phyloP scores from a whole-genome alignment of 2,888 invertebrate species.

The Tetanocera ferruginea region DNA sequence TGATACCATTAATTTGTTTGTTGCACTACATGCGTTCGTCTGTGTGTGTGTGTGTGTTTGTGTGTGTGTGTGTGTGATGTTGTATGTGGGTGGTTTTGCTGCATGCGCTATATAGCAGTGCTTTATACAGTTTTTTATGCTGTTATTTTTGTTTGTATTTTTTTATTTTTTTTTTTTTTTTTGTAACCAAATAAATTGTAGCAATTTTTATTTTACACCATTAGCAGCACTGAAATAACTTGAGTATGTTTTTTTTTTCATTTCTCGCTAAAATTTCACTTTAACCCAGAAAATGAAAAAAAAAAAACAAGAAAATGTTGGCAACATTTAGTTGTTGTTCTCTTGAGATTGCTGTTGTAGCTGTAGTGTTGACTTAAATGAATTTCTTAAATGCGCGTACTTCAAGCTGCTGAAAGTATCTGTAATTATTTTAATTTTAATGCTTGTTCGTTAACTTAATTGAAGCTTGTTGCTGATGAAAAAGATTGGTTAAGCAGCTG shows the following conservation, averaged over 20 bases:
- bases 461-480: too few species aligned
- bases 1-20: conserved; percentile 24
- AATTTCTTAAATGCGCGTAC: too few species aligned
- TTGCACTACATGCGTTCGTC: not conserved
- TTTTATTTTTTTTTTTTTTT: not conserved
- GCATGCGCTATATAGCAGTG: not conserved
- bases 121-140: not conserved
- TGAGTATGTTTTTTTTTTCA: not conserved
- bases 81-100: not conserved
- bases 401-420: too few species aligned
- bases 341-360: too few species aligned
- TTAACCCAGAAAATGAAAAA: not conserved
- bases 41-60: not conserved
- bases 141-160: not conserved
- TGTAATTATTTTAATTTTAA: too few species aligned
- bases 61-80: not conserved
- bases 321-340: too few species aligned
- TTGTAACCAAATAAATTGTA: conserved; percentile 18
- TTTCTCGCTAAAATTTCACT: not conserved
- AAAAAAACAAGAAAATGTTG: too few species aligned
- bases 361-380: too few species aligned
- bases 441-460: too few species aligned
- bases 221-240: conserved; percentile 7
- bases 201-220: conserved; percentile 32
- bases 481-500: not conserved